phyloP scores from a whole-genome alignment of 2,113 vertebrate species.

The Triplophysa tibetana region DNA sequence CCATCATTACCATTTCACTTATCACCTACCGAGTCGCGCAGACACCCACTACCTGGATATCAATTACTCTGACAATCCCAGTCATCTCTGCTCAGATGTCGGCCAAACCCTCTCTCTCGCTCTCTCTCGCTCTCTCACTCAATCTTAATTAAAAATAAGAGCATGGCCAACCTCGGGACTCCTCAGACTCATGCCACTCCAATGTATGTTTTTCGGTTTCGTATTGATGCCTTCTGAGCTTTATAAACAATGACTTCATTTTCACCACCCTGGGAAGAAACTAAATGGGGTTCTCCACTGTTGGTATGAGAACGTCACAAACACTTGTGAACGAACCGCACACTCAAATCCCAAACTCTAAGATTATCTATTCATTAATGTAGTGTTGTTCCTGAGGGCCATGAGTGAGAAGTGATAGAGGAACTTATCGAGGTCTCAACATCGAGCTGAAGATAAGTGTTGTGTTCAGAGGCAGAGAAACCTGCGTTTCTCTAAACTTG shows the following conservation, averaged over 20 bases:
- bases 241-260: not conserved
- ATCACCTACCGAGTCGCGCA: constrained; percentile 32
- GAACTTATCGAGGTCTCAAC: not conserved
- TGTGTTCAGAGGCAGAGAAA: not conserved
- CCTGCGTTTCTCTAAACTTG: not conserved
- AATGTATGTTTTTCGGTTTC: not conserved
- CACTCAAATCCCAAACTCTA: constrained; percentile 4
- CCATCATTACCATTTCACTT: constrained; percentile 48
- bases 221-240: not conserved
- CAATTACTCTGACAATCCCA: constrained; percentile 52
- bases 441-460: not conserved
- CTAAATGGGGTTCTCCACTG: not conserved
- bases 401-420: not conserved
- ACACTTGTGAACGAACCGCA: not conserved
- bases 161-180: not conserved
- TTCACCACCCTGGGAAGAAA: not conserved
- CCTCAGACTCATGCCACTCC: not conserved
- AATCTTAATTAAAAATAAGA: not conserved
- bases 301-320: not conserved
- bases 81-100: not conserved
- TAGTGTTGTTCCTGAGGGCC: not conserved
- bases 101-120: not conserved
- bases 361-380: constrained; percentile 29
- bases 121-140: not conserved
- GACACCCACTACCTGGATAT: constrained; percentile 44